phyloP scores from a whole-genome alignment of 2,888 invertebrate genomes.

The Crepidodera aurea region DNA sequence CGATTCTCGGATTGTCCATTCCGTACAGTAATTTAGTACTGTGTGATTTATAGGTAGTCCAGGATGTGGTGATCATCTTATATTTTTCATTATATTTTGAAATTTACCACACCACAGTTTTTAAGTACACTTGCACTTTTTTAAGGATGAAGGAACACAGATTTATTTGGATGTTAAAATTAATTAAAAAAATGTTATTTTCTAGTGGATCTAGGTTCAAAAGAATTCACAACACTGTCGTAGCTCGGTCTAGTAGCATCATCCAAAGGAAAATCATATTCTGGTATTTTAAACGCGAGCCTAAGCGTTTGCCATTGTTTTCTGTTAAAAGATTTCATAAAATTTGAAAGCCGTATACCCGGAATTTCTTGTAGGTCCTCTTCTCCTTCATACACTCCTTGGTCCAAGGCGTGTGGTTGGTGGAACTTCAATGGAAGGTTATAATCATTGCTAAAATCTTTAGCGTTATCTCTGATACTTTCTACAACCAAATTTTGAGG shows the following conservation, averaged over 20 bases:
- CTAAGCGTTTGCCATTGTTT: conserved; percentile 56
- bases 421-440: conserved; percentile 45
- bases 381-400: conserved; percentile 41
- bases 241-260: conserved; percentile 56
- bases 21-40: too few relatives aligned
- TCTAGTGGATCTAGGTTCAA: conserved; percentile 47
- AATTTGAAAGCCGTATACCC: conserved; percentile 39
- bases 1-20: too few relatives aligned
- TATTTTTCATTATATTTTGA: too few relatives aligned
- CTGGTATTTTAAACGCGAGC: conserved; percentile 58
- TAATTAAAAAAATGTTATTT: too few relatives aligned
- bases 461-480: conserved; percentile 3
- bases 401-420: conserved; percentile 45
- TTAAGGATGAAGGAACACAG: too few relatives aligned
- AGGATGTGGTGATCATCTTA: too few relatives aligned
- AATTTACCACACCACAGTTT: too few relatives aligned
- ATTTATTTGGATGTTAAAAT: too few relatives aligned
- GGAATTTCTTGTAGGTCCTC: conserved; percentile 33
- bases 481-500: conserved; percentile 12
- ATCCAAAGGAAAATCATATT: conserved; percentile 61
- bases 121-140: too few relatives aligned
- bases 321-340: conserved; percentile 46
- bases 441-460: background rate
- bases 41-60: too few relatives aligned
- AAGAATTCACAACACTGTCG: conserved; percentile 58